Conservation (phyloP, 1,140 invertebrate species). For the Drosophila nigrodunni region DNA sequence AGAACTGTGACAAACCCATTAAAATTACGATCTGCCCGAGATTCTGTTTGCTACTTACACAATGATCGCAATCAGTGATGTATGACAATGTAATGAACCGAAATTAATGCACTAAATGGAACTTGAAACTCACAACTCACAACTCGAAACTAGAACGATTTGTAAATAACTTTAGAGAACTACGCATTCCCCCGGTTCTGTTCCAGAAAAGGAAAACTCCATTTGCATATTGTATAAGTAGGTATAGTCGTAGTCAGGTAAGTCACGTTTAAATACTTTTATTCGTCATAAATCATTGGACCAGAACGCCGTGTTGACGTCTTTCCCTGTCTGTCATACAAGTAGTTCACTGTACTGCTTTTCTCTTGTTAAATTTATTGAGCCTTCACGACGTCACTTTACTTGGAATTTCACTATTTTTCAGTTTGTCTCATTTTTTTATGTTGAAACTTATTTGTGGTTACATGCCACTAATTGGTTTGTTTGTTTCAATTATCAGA, state of each 20-base stretch:
- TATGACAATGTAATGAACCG: slow-evolving; percentile 79
- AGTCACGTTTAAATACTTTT: slow-evolving; percentile 74
- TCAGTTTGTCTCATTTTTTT: slow-evolving; percentile 47
- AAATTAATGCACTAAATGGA: slow-evolving; percentile 73
- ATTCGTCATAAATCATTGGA: slow-evolving; percentile 79
- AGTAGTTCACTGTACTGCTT: slow-evolving; percentile 36
- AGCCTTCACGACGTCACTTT: slow-evolving; percentile 42
- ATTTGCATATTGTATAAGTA: slow-evolving; percentile 29
- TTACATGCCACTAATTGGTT: slow-evolving; percentile 75
- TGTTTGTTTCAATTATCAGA: slow-evolving; percentile 68
- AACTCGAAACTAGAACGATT: slow-evolving; percentile 69
- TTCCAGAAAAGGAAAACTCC: slow-evolving; percentile 41
- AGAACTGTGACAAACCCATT: slow-evolving; percentile 71
- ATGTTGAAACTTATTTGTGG: slow-evolving; percentile 32
- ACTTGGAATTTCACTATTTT: slow-evolving; percentile 77
- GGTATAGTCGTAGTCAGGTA: slow-evolving; percentile 9
- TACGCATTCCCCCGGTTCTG: slow-evolving; percentile 10
- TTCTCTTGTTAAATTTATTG: slow-evolving; percentile 51
- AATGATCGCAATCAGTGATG: slow-evolving; percentile 56
- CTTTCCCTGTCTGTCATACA: slow-evolving; percentile 38
- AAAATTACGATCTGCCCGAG: slow-evolving; percentile 31
- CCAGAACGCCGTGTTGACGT: slow-evolving; percentile 76
- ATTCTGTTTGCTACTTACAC: slow-evolving; percentile 23
- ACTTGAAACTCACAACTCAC: slow-evolving; percentile 45
- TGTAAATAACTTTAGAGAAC: slow-evolving; percentile 50